Base-by-base conservation (phyloP, 2,888 invertebrate genomes). In the Quadroppia sp. region DNA sequence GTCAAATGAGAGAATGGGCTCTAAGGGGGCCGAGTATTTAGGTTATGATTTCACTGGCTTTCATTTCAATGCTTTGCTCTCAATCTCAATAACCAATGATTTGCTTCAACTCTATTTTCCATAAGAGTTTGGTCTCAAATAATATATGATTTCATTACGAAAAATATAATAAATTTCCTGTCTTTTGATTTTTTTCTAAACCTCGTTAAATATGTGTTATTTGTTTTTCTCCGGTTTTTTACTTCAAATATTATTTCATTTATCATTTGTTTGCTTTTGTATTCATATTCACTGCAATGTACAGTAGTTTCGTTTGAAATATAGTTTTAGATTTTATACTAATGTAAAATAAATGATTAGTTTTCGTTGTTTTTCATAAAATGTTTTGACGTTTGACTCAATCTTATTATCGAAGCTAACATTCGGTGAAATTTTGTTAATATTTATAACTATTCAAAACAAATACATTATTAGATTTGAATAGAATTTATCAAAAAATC, bases 41-140 rank as follows among this genome's bases (percentile, higher is more conserved):
- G 56, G 56, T 56, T 56, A 56, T 56, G 56, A 56, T 56, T 56
- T 56, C 56, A 56, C 56, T 56, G 30, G 28, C 30, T 56, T 56
- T 56, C 15, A 28, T 28, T 56, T 56, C 56, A 56, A 56, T 56
- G 56, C 56, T 56, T 28, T 56, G 3, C 7, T 53, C 25, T 30
- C 56, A n/a, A n/a, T n/a, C n/a, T 30, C 11, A 11, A 56, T 30
- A 56, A 15, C 20, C 9, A 53, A 53, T 53, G 45, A 45, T 45
- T 50, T 50, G 6, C 20, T 20, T 50, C n/a, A 50, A 50, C 50
- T 50, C 50, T 50, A 50, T 17, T 50, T 20, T 50, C n/a, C 20
- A 20, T 15, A 20, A 50, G 4, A 3, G n/a, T n/a, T 50, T 7
- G 20, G n/a, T 15, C n/a, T 50, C n/a, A 4, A 4, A 15, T n/a